These are phyloP conservation scores for Meganola albula DNA, from an alignment of 2,888 invertebrate species.

Conservation along the genomic window DNA sequence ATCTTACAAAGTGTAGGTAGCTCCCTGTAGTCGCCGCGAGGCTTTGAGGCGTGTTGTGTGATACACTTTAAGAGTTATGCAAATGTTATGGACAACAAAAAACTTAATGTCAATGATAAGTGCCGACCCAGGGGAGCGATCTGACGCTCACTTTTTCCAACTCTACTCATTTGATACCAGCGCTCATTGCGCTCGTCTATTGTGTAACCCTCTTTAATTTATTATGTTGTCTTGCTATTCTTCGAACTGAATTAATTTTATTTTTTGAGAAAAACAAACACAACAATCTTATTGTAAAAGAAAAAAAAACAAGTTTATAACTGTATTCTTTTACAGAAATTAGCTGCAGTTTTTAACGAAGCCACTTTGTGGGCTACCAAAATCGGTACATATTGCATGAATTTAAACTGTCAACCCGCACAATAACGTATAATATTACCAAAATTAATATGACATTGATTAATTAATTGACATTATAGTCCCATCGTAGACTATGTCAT, in stretches of 20 bases:
- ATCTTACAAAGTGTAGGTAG: constrained; percentile 71
- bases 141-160: constrained; percentile 43
- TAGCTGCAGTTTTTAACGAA: too few species aligned
- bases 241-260: constrained; percentile 37
- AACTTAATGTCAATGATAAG: constrained; percentile 77
- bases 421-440: too few species aligned
- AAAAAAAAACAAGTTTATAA: too few species aligned
- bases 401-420: too few species aligned
- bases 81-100: constrained; percentile 78
- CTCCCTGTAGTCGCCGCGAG: constrained; percentile 58
- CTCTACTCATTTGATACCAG: constrained; percentile 34
- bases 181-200: constrained; percentile 41
- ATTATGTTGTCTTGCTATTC: constrained; percentile 43
- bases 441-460: too few species aligned
- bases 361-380: too few species aligned
- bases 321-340: too few species aligned
- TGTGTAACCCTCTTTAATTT: constrained; percentile 56
- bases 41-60: constrained; percentile 49
- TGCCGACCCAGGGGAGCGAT: constrained; percentile 63
- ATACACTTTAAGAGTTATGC: constrained; percentile 72
- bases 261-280: constrained; percentile 30
- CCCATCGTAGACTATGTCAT: too few species aligned
- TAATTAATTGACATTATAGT: too few species aligned
- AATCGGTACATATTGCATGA: too few species aligned
- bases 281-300: too few species aligned